phyloP scores from a whole-genome alignment of 1,140 invertebrate species.

The Psix sp. region DNA sequence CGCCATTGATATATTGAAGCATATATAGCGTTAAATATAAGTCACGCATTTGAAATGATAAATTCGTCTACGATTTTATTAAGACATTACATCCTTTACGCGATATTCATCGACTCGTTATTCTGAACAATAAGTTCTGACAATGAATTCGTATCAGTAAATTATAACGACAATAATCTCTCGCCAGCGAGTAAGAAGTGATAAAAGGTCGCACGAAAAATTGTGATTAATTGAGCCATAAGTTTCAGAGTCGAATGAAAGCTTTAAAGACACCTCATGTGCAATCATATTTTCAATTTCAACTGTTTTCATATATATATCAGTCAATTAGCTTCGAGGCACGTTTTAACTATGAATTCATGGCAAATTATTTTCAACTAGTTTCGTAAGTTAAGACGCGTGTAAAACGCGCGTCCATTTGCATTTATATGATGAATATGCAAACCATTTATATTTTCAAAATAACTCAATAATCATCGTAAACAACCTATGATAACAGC shows the following conservation, averaged over 20 bases:
- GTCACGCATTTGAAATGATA: conserved; percentile 10
- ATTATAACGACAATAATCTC: not conserved
- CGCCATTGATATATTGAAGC: conserved; percentile 13
- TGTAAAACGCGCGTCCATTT: conserved; percentile 27
- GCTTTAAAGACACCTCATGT: not conserved
- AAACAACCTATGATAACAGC: not conserved
- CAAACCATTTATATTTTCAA: conserved; percentile 17
- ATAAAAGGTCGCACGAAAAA: not conserved
- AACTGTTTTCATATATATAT: not conserved
- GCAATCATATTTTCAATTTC: not conserved
- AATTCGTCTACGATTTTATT: conserved; percentile 30
- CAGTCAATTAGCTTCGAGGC: conserved; percentile 4
- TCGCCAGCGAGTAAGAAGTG: not conserved
- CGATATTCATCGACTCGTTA: conserved; percentile 6
- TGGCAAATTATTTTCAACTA: conserved; percentile 49
- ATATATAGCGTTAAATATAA: conserved; percentile 22
- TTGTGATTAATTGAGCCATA: not conserved
- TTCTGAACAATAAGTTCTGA: not conserved
- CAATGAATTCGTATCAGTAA: not conserved
- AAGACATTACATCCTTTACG: conserved; percentile 16
- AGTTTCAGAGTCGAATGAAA: not conserved
- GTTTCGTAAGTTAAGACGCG: conserved; percentile 35
- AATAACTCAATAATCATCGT: not conserved
- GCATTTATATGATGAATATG: conserved; percentile 38
- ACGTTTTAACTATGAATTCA: conserved; percentile 49